Base-by-base conservation (phyloP, 2,113 vertebrate species). In the Actenoides lindsayi region DNA sequence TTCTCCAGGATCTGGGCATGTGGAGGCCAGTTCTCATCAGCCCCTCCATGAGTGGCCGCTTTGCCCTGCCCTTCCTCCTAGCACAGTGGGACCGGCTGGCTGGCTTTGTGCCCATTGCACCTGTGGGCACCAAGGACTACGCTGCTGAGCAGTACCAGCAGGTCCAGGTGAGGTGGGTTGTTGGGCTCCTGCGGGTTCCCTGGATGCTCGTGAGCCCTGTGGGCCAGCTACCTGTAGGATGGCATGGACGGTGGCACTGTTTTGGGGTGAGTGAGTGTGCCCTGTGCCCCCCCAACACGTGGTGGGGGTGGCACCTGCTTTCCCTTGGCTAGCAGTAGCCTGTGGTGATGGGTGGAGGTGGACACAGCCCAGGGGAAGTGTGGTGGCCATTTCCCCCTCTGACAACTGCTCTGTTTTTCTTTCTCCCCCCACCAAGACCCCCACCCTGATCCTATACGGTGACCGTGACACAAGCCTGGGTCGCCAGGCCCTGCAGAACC, bases 21-120 rank as follows among this genome's bases (percentile, higher is more conserved):
- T 96, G 65, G 60, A 97, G 97, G 10, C 98, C 98, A 0, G 98
- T 99, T 67, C 96, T 99, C 7, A 48, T 99, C 96, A 99, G 99
- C 95, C 99, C 99, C 2, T 99, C 99, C 4, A 99, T 99, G 98
- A 99, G 99, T 0, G 99, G 99, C 48, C 98, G 96, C 89, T 99
- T 99, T 85, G 98, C 99, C 54, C 93, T 99, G 87, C 99, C 99
- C 13, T 99, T 99, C 94, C 98, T 99, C 63, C 97, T 99, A 97
- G 98, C 91, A 11, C 97, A 96, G 30, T 98, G 98, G 11, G 96
- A 94, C 39, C 98, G 77, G 87, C 98, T 99, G 25, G 97, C 94
- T 0, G 99, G 99, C 89, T 99, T 99, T 1, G 97, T 99, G 76
- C 98, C 99, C 50, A 97, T 99, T 2, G 99, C 99, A 0, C 99